Base-by-base conservation (phyloP, 2,113 vertebrate species). In the Pitta sordida region DNA sequence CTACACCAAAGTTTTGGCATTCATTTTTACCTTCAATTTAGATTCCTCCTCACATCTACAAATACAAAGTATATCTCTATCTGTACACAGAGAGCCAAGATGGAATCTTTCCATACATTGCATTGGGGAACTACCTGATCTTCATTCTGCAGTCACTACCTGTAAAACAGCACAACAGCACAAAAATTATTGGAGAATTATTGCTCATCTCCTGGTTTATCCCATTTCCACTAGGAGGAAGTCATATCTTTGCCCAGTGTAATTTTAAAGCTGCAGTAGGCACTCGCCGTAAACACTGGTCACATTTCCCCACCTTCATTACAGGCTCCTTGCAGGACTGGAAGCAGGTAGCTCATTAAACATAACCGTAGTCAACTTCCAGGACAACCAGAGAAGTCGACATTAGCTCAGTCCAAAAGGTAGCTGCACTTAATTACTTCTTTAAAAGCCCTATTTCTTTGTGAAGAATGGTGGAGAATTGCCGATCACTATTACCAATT, bases 401-500 rank as follows among this genome's bases (percentile, higher is more conserved):
- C n/a, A 59, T 86, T 76, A 60, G 74, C 51, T 84, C 3, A 5
- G 59, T 71, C 49, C 80, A 91, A 87, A 90, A 91, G 51, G 55
- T 67, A 51, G 78, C 91, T 91, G 74, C 44, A 59, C 71, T 87
- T 86, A 95, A 95, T 83, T 69, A 52, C 78, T 68, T 85, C 83
- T 93, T 91, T 92, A 85, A 80, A 77, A 80, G 70, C 77, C 51
- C 56, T 18, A 1, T 63, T 90, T 58, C 74, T 91, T 64, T 71
- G 78, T 84, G 87, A 95, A 93, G 60, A 83, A 91, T 68, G 46
- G 53, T 49, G 67, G 88, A 63, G 76, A 94, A 96, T 46, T 84
- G 69, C 91, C 74, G 48, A 92, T 94, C 70, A 85, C 90, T 90
- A 94, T 65, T 89, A 91, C 73, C 82, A 91, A 89, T 95, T 95